Conservation (phyloP, 2,797 vertebrate genomes). For the Cynopterus sphinx region DNA sequence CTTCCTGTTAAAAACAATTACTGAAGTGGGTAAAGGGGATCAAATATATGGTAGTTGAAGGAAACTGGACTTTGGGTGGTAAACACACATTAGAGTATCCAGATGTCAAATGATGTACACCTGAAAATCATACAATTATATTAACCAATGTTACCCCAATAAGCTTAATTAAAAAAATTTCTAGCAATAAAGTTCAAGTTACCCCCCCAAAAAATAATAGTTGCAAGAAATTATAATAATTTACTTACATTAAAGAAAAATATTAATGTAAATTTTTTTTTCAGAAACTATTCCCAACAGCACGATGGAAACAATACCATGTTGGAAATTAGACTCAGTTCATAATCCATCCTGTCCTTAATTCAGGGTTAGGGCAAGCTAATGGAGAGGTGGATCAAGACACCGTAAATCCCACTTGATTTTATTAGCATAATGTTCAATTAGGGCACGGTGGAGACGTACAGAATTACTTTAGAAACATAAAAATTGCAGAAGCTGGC, state of each 20-base stretch:
- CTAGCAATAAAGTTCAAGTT: no score
- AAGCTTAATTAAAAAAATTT: no score
- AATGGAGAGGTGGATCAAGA: background rate
- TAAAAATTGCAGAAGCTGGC: background rate
- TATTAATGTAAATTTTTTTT: background rate
- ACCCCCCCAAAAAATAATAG: background rate
- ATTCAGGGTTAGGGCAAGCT: background rate
- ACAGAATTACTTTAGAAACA: background rate
- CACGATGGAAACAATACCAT: background rate
- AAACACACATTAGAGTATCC: no score
- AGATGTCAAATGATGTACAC: no score
- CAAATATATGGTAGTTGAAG: no score
- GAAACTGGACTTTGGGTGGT: no score
- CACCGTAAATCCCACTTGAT: fast-evolving
- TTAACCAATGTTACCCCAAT: no score
- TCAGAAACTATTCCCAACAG: background rate
- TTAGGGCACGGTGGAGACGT: background rate
- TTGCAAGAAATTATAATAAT: background rate
- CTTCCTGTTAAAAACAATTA: background rate
- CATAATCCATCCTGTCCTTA: background rate
- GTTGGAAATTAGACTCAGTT: background rate
- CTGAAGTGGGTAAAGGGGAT: no score
- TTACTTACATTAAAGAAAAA: background rate
- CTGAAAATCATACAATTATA: no score
- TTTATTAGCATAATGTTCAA: background rate